A percentile compares a stretch with the other conserved stretches of the same genome.
Evolutionary conservation across 2,797 vertebrate species (phyloP).

Genomic region (Taeniopygia guttata): DNA sequence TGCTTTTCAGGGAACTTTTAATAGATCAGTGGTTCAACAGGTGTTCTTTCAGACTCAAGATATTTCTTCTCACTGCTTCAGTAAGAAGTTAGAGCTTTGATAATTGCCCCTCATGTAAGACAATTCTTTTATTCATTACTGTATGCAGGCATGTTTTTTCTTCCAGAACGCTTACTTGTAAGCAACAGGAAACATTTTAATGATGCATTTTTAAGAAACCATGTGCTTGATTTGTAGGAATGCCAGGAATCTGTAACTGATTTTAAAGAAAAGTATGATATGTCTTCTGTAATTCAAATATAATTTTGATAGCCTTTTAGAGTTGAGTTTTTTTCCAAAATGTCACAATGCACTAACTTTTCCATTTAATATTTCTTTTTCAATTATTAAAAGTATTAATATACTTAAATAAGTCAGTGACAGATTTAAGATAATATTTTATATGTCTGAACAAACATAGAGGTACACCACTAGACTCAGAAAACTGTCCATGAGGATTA

Average conservation of each 20-base stretch:
- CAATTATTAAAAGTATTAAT: background rate
- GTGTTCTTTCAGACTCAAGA: background rate
- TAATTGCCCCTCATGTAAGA: background rate
- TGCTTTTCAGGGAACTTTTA: background rate
- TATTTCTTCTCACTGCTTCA: slow-evolving; percentile 20
- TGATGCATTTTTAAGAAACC: background rate
- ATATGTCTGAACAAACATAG: background rate
- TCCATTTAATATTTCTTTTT: background rate
- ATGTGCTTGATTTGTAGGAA: background rate
- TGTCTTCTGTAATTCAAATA: background rate
- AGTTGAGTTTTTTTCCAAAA: background rate
- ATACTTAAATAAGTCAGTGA: background rate
- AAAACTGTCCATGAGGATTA: background rate
- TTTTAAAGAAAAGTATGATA: background rate
- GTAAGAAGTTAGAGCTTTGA: background rate
- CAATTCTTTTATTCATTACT: background rate
- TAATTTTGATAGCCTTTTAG: background rate
- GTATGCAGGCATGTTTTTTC: background rate
- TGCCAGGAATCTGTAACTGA: background rate
- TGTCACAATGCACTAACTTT: background rate
- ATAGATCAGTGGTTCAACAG: background rate
- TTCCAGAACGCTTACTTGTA: background rate
- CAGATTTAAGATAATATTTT: background rate
- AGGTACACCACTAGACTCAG: background rate
- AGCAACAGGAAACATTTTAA: slow-evolving; percentile 22